Conservation (phyloP, 2,888 invertebrate genomes). For the Mythimna ferrago region DNA sequence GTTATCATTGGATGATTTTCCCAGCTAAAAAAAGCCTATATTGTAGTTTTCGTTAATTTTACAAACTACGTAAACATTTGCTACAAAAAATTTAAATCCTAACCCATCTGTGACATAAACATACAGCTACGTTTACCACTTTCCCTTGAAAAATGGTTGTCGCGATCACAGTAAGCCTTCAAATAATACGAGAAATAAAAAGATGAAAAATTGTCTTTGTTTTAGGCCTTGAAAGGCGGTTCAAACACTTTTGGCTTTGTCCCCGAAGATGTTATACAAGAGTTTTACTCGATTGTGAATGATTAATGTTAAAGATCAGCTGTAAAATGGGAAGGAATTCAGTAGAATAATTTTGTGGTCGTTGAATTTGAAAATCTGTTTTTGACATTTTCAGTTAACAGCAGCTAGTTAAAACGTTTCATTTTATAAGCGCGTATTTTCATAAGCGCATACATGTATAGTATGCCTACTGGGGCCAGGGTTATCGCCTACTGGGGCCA, state of each 20-base stretch:
- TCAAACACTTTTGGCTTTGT: constrained; percentile 17
- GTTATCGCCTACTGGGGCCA: too few species aligned
- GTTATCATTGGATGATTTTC: too few species aligned
- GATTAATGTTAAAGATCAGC: constrained; percentile 30
- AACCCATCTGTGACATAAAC: constrained; percentile 14
- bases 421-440: too few species aligned
- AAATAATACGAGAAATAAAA: constrained; percentile 45
- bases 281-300: constrained; percentile 37
- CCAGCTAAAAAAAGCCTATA: too few species aligned
- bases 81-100: background rate
- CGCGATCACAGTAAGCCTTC: constrained; percentile 27
- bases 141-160: constrained; percentile 39
- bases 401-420: too few species aligned
- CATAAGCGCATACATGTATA: too few species aligned
- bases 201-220: constrained; percentile 51
- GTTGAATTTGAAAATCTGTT: background rate
- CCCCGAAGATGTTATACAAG: constrained; percentile 27
- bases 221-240: constrained; percentile 25
- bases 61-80: background rate
- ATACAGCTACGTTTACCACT: constrained; percentile 7
- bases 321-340: constrained; percentile 10
- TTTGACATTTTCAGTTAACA: too few species aligned
- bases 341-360: background rate
- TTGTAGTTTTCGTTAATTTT: too few species aligned
- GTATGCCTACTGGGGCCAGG: too few species aligned